phyloP scores from a whole-genome alignment of 1,140 invertebrate genomes.

The Arion vulgaris region DNA sequence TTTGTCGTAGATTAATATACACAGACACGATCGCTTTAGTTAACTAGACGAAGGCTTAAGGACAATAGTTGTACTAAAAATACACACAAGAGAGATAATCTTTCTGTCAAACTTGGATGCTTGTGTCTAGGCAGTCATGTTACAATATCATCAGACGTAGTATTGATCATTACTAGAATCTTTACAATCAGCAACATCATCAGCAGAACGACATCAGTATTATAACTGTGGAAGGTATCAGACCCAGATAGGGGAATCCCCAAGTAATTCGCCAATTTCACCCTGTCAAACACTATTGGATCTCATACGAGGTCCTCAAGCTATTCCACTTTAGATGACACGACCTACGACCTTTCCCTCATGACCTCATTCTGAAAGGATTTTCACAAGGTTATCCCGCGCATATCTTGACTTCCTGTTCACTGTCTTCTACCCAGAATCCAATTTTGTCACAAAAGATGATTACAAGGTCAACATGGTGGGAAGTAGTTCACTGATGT shows the following conservation, averaged over 20 bases:
- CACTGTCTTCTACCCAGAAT: neutral
- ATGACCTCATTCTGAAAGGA: conserved; percentile 27
- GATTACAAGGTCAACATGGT: neutral
- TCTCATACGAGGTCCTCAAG: neutral
- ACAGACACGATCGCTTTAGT: too few relatives aligned
- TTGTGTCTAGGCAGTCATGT: too few relatives aligned
- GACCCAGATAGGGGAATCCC: neutral
- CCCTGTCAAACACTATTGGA: conserved; percentile 23
- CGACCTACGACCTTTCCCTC: conserved; percentile 18
- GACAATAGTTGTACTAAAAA: too few relatives aligned
- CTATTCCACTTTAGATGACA: neutral
- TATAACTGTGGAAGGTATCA: neutral
- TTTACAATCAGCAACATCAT: neutral
- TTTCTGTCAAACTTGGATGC: too few relatives aligned
- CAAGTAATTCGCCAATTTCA: conserved; percentile 31
- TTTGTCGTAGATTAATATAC: too few relatives aligned
- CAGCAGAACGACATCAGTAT: neutral
- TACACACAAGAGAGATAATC: too few relatives aligned
- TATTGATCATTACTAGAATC: too few relatives aligned
- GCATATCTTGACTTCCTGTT: conserved; percentile 21
- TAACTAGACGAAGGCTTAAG: too few relatives aligned
- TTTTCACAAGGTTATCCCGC: conserved; percentile 23
- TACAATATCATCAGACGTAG: too few relatives aligned
- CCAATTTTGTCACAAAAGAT: conserved; percentile 7
- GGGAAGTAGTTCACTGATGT: too few relatives aligned